These are phyloP conservation scores for Charadrius vociferus DNA, from an alignment of 2,113 vertebrate species.

Conservation along the genomic window DNA sequence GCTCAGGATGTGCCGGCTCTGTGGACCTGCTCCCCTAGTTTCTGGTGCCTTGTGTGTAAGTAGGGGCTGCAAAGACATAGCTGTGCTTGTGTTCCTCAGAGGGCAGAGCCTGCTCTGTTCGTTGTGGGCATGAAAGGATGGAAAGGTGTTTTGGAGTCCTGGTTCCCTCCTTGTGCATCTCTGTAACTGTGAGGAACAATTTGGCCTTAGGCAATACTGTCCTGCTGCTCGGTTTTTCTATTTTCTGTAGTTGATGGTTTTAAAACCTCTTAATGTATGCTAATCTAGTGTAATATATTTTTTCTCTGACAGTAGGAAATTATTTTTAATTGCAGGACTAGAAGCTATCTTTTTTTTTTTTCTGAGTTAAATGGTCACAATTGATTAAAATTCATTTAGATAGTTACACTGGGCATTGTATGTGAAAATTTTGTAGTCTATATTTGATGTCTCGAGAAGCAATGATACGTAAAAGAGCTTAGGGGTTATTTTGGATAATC, in stretches of 20 bases:
- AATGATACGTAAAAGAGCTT: neutral
- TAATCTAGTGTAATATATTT: neutral
- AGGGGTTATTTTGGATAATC: neutral
- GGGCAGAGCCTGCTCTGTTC: neutral
- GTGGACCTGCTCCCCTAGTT: neutral
- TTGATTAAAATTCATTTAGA: neutral
- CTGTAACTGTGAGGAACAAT: neutral
- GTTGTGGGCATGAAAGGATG: neutral
- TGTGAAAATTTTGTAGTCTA: neutral
- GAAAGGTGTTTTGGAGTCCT: neutral
- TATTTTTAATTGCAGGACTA: neutral
- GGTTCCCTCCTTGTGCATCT: rapidly evolving
- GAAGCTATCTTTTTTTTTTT: neutral
- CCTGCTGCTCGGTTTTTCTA: rapidly evolving
- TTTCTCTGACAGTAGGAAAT: neutral
- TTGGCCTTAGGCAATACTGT: neutral
- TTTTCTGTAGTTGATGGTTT: neutral
- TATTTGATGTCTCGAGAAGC: neutral
- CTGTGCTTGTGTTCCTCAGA: neutral
- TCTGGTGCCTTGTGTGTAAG: neutral
- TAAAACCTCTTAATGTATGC: neutral
- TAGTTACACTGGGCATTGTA: neutral
- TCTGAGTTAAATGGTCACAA: neutral
- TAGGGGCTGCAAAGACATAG: neutral
- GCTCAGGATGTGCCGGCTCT: neutral